These are phyloP conservation scores for Eulemur albifrons DNA, from an alignment of 2,797 vertebrate species.

Conservation along the genomic window DNA sequence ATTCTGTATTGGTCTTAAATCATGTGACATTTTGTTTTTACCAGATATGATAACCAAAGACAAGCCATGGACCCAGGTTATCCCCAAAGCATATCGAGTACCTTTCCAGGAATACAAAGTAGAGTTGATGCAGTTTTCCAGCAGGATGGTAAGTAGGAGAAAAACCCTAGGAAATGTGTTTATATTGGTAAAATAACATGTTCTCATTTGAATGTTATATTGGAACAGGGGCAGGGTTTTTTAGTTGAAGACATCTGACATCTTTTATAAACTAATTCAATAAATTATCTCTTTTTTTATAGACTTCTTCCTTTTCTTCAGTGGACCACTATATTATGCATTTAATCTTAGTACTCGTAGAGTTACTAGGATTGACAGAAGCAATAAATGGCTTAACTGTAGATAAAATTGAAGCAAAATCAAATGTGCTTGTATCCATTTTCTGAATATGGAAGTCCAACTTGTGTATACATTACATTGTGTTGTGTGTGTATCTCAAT, in stretches of 20 bases:
- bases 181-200: background rate
- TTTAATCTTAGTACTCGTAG: slow-evolving; percentile 73
- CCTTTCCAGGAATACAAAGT: slow-evolving; percentile 84
- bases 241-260: background rate
- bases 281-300: slow-evolving; percentile 31
- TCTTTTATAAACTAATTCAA: background rate
- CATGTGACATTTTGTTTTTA: background rate
- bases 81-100: slow-evolving; percentile 81
- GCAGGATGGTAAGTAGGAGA: slow-evolving; percentile 84
- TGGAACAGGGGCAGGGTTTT: background rate
- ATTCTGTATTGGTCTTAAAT: background rate
- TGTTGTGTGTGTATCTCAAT: background rate
- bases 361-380: slow-evolving; percentile 73
- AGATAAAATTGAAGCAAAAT: slow-evolving; percentile 38
- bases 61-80: slow-evolving; percentile 85
- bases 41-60: slow-evolving; percentile 88
- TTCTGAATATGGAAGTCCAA: background rate
- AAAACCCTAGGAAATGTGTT: background rate
- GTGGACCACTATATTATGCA: slow-evolving; percentile 79
- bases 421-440: background rate
- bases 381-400: slow-evolving; percentile 85
- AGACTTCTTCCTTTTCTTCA: slow-evolving; percentile 85
- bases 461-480: background rate
- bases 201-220: background rate
- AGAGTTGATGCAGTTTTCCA: slow-evolving; percentile 89